These are phyloP conservation scores for Dione juno DNA, from an alignment of 2,888 invertebrate genomes.

Conservation along the genomic window DNA sequence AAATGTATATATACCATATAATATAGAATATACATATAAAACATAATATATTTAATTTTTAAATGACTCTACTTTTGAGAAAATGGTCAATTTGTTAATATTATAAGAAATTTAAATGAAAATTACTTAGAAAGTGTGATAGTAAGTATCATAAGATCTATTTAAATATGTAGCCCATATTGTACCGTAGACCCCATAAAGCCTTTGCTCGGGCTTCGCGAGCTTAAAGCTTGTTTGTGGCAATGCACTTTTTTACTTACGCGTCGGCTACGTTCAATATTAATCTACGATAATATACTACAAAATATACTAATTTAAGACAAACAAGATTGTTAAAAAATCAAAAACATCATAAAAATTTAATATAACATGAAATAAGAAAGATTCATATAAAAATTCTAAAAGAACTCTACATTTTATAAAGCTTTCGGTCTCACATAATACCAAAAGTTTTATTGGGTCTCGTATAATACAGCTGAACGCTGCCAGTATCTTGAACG, in stretches of 20 bases:
- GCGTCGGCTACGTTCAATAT: slow-evolving; percentile 51
- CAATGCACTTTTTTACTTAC: slow-evolving; percentile 53
- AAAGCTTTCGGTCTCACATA: background rate
- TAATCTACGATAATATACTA: background rate
- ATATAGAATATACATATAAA: background rate
- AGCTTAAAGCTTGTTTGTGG: slow-evolving; percentile 53
- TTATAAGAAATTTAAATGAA: background rate
- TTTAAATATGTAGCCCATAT: slow-evolving; percentile 46
- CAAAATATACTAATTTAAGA: background rate
- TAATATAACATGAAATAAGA: background rate
- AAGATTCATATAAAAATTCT: background rate
- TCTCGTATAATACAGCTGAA: slow-evolving; percentile 48
- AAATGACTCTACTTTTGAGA: background rate
- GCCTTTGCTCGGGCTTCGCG: slow-evolving; percentile 49
- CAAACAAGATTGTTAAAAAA: background rate
- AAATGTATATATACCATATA: background rate
- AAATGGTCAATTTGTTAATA: background rate
- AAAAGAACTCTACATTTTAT: slow-evolving; percentile 16
- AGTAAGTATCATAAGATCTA: slow-evolving; percentile 30
- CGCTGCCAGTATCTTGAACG: slow-evolving; percentile 70
- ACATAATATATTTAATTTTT: background rate
- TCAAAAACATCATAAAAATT: background rate
- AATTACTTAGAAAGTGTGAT: background rate
- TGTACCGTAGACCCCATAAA: slow-evolving; percentile 48
- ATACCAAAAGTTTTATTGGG: slow-evolving; percentile 24